Base-by-base conservation (phyloP, 64 coral and sea anemone species). In the Pachyseris speciosa region DNA sequence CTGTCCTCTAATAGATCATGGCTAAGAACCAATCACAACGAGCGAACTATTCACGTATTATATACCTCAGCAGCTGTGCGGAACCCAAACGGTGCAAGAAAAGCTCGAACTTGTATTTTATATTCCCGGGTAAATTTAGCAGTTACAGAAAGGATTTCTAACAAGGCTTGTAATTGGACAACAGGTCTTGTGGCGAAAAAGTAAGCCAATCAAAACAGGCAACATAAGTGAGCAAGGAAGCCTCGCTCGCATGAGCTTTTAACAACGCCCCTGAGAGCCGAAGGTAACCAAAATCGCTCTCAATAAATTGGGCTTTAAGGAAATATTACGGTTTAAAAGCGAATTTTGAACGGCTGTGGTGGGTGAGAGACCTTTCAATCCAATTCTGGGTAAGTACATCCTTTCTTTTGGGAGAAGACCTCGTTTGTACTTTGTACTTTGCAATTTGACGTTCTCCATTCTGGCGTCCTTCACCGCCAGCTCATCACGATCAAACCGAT, bases 221-320 rank as follows among this genome's bases (percentile, higher is more conserved):
- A 45, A 60, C 77, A 96, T 58, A 93, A 80, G 13, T 80, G 28
- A 41, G 13, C 0, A 10, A 9, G 5, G 27, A 42, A 61, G 58
- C 70, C 73, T 90, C 83, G 50, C 61, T 84, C 60, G 47, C 49
- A 32, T 84, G 94, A 48, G 2, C 27, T 71, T 40, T 71, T 83
- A 93, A 91, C 95, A 97, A 97, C 95, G 95, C 95, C 95, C 95
- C 95, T 90, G 80, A 86, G 74, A 30, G 75, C 80, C 83, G 90
- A 86, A 93, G 60, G 75, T 75, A 10, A 42, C n/a, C 51, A 39
- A 81, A 81, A 81, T 81, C 60, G 60, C 55, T 12, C 86, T 33
- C 31, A 60, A 49, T 91, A 90, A 84, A 86, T 44, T 78, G 68
- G 41, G 42, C 7, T 48, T 81, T 34, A 28, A 44, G 61, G 32